Base-by-base conservation (phyloP, 2,888 invertebrate genomes). In the Ernsta delagoae region DNA sequence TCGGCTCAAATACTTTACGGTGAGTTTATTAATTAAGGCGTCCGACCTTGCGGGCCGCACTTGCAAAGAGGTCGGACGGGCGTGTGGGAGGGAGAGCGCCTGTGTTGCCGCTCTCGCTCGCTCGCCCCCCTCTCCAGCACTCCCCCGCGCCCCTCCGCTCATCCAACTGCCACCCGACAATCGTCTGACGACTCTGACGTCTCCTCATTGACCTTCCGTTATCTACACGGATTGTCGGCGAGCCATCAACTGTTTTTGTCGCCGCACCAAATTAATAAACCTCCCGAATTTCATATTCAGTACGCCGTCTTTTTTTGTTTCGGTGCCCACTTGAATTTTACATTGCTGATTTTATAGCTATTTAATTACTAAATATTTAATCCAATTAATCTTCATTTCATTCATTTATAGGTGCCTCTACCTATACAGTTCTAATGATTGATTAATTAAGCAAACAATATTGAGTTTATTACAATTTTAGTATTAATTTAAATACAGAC, bases 11-110 rank as follows among this genome's bases (percentile, higher is more conserved):
- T 92, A 91, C 90, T 92, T 92, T 89, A 92, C 91, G 89, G 88
- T 89, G 91, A 89, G 92, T 92, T 93, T 92, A 93, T 93, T 93
- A 93, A 93, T 93, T 93, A 93, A 92, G 88, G 89, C 91, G 84
- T 86, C 89, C 93, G 92, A 92, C 92, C 93, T 92, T 92, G 92
- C 90, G 87, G 85, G 90, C 88, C 88, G 92, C 89, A 85, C 92
- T 91, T 90, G 91, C 89, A 91, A 92, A 90, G 92, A 92, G 92
- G 90, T 90, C 90, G 91, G 85, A 79, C 79, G 79, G 80, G 82
- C 80, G 82, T 78, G 88, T 75, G 84, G 72, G 85, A 90, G 77
- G 73, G 86, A 83, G 91, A 86, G 77, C 77, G 75, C 56, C 74
- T 78, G 80, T 73, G 72, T 73, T 73, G 75, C 73, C 75, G 70